A percentile compares a stretch with the other conserved stretches of the same genome.
These are phyloP conservation scores for Matsumurasca onukii DNA, from an alignment of 1,140 invertebrate species.

Conservation along the genomic window DNA sequence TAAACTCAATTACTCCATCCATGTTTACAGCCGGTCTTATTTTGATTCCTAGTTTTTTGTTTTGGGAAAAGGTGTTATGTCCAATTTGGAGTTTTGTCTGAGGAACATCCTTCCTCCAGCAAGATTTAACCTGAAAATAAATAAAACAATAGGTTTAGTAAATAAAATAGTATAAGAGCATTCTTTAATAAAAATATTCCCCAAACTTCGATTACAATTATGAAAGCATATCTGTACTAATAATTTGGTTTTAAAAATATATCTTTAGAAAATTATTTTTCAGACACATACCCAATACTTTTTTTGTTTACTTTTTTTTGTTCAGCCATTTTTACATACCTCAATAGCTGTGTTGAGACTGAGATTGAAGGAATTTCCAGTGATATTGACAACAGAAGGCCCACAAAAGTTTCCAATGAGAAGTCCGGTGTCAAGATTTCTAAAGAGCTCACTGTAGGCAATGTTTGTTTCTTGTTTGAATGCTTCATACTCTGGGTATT, in stretches of 20 bases:
- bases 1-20: conserved; percentile 77
- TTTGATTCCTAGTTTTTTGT: conserved; percentile 72
- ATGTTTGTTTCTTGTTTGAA: conserved; percentile 83
- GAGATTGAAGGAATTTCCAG: conserved; percentile 79
- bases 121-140: conserved; percentile 55
- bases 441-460: conserved; percentile 82
- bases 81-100: conserved; percentile 72
- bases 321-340: conserved; percentile 47
- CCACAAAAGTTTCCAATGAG: conserved; percentile 76
- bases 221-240: neutral
- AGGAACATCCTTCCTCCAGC: conserved; percentile 57
- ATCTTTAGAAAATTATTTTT: neutral
- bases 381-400: conserved; percentile 70
- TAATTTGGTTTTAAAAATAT: conserved; percentile 30
- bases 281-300: neutral
- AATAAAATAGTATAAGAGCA: neutral
- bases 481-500: conserved; percentile 70
- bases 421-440: conserved; percentile 83
- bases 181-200: neutral
- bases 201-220: neutral
- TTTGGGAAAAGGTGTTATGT: conserved; percentile 79
- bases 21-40: conserved; percentile 85
- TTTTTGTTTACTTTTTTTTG: neutral
- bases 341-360: conserved; percentile 74
- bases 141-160: neutral